phyloP scores from a whole-genome alignment of 2,113 vertebrate genomes.

The Rhodinocichla rosea region DNA sequence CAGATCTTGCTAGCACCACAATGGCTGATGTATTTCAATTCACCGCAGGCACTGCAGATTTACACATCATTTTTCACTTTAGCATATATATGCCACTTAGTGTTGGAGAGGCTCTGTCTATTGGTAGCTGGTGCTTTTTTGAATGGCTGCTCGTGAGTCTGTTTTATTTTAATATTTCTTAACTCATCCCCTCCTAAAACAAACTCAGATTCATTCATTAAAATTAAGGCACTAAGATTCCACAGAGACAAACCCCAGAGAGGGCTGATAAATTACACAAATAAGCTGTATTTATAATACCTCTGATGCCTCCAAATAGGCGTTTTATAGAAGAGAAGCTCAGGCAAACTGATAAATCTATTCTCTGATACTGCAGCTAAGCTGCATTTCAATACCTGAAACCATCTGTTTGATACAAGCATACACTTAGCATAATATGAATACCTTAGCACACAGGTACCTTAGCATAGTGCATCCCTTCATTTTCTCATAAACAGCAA shows the following conservation, averaged over 20 bases:
- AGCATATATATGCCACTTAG: neutral
- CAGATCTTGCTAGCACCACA: neutral
- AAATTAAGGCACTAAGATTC: slow-evolving; percentile 57
- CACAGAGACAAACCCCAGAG: slow-evolving; percentile 19
- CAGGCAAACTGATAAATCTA: slow-evolving; percentile 42
- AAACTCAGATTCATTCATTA: slow-evolving; percentile 64
- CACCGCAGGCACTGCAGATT: neutral
- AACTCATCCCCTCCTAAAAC: slow-evolving; percentile 55
- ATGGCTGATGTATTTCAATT: neutral
- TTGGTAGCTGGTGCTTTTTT: neutral
- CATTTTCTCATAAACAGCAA: slow-evolving; percentile 14
- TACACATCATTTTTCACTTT: slow-evolving; percentile 16
- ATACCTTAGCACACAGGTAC: neutral
- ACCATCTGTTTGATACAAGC: slow-evolving; percentile 42
- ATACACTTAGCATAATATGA: slow-evolving; percentile 5
- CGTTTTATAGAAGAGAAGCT: slow-evolving; percentile 46
- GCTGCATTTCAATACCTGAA: slow-evolving; percentile 12
- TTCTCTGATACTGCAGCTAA: slow-evolving; percentile 39
- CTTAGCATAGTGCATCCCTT: neutral
- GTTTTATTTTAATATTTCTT: slow-evolving; percentile 53
- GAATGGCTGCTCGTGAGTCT: neutral
- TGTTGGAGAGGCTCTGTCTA: neutral
- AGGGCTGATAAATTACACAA: slow-evolving; percentile 59
- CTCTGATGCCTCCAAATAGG: slow-evolving; percentile 41
- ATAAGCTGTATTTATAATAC: slow-evolving; percentile 66